Evolutionary conservation across 1,140 invertebrate genomes (phyloP), one percentile per base, ranked within the genome.

Genomic region (Trichonephila clavata): DNA sequence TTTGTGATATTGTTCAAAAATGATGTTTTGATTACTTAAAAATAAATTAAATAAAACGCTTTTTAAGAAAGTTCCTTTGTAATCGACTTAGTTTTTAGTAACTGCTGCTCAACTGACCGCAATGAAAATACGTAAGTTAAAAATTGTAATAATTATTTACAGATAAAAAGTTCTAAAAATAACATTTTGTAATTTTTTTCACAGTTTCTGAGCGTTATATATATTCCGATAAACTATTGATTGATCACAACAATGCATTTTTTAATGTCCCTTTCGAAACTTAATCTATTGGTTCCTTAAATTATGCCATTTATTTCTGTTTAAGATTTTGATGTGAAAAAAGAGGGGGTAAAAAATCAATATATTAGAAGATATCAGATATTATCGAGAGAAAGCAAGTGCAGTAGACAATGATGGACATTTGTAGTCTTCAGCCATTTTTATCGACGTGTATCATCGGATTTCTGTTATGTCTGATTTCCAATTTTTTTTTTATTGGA

Each of bases 391-490:
- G 21, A n/a, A 63, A 32, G 84, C 84, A 86, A 86, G 84, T 86
- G 84, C 24, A 20, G n/a, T 32, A 61, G 84, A 86, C 84, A 86
- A 86, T 86, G 84, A 86, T 86, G 60, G 84, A 86, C 84, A 86
- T 86, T 86, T 86, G 84, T 86, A 86, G 84, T 59, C 84, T 20
- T 61, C 21, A 24, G 27, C 84, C 24, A 50, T 86, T 86, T 86
- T 86, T 86, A 86, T 86, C 84, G 84, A 60, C 84, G 59, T 86
- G n/a, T 86, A 86, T 86, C 84, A 86, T 86, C 84, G 84, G 84
- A 86, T 86, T 60, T 86, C 84, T 86, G 84, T 60, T 86, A 32
- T 86, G 59, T 60, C 84, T 59, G 84, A 59, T 86, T 86, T 86
- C 39, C n/a, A 59, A 86, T 27, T 61, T 86, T 39, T 65, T n/a